Conservation (phyloP, 2,113 vertebrate genomes). For the Acrocephalus arundinaceus region DNA sequence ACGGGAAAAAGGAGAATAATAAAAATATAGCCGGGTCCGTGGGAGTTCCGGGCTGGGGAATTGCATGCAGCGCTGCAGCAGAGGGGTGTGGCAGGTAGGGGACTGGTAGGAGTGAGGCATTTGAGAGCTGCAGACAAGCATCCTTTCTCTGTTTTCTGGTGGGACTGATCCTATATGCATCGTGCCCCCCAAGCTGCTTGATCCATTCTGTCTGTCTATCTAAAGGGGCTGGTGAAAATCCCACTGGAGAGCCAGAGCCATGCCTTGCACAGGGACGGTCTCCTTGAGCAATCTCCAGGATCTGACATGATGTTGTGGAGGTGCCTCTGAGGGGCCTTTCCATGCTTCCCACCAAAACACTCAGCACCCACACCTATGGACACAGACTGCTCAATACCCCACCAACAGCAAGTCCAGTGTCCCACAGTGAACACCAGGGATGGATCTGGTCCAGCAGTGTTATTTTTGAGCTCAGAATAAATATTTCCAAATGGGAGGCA, state of each 20-base stretch:
- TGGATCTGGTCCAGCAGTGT: neutral
- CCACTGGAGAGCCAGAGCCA: rapidly evolving
- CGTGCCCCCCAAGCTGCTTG: neutral
- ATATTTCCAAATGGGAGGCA: neutral
- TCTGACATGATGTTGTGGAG: rapidly evolving
- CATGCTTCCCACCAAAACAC: rapidly evolving
- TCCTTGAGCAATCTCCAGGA: rapidly evolving
- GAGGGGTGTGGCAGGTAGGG: neutral
- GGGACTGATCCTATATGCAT: rapidly evolving
- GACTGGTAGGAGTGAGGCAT: rapidly evolving
- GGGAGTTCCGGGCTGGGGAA: neutral
- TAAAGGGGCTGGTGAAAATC: neutral
- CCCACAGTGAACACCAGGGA: neutral
- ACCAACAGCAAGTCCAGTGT: neutral
- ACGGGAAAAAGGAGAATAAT: neutral
- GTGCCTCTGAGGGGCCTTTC: rapidly evolving
- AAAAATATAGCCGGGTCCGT: neutral
- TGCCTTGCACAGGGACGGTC: rapidly evolving
- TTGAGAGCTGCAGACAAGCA: neutral
- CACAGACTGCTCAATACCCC: neutral
- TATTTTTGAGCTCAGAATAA: neutral
- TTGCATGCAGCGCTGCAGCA: neutral
- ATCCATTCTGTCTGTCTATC: neutral
- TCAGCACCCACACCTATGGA: rapidly evolving
- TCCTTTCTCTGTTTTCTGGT: rapidly evolving